Percentiles rank a stretch among this genome's conserved stretches.
Evolutionary conservation across 2,113 vertebrate genomes (phyloP).

Genomic region (Recurvirostra avosetta): DNA sequence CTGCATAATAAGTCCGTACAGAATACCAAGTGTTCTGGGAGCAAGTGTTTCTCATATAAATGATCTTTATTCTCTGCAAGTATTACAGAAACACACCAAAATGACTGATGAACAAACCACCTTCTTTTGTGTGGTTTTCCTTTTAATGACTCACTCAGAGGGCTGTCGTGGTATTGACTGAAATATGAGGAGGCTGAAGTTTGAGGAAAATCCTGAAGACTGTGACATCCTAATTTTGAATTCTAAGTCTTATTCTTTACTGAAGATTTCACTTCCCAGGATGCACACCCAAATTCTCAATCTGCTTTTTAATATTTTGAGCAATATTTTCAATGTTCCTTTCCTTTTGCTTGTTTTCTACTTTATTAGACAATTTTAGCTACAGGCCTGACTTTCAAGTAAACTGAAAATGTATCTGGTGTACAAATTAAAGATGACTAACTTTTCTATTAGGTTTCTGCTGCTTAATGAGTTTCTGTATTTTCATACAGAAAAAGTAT

Average conservation of each 20-base stretch:
- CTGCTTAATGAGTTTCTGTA: background rate
- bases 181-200: background rate
- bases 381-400: background rate
- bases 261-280: background rate
- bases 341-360: background rate
- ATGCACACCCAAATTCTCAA: background rate
- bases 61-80: background rate
- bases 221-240: background rate
- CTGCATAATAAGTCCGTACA: background rate
- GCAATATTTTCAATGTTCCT: background rate
- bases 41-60: background rate
- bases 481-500: background rate
- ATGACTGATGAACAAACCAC: fast-evolving
- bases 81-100: background rate
- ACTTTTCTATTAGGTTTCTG: background rate
- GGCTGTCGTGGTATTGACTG: background rate
- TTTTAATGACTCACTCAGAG: background rate
- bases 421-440: background rate
- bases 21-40: conserved; percentile 4
- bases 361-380: background rate
- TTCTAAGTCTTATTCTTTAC: background rate
- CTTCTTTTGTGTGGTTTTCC: background rate
- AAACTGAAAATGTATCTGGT: background rate
- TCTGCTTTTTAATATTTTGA: background rate
- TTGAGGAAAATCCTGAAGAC: background rate